Evolutionary conservation across 2,113 vertebrate genomes (phyloP).

Genomic region (Bubo scandiacus): DNA sequence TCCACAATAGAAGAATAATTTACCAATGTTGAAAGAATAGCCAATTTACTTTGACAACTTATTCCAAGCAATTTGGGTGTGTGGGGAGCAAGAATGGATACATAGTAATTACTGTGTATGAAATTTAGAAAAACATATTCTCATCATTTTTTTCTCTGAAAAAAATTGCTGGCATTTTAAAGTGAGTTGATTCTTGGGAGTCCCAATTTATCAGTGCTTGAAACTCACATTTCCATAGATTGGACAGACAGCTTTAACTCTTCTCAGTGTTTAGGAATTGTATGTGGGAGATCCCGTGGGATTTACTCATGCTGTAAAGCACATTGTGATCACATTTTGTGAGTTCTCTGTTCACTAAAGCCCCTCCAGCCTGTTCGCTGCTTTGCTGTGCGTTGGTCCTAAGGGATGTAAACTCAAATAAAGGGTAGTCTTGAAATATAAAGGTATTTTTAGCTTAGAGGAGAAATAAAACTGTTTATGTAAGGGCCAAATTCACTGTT

Average conservation of each 20-base stretch:
- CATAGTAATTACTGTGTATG: slow-evolving; percentile 43
- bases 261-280: slow-evolving; percentile 45
- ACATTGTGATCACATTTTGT: slow-evolving; percentile 68
- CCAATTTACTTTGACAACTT: slow-evolving; percentile 67
- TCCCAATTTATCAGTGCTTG: slow-evolving; percentile 15
- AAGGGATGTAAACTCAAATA: slow-evolving; percentile 68
- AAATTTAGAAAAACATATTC: slow-evolving; percentile 46
- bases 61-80: slow-evolving; percentile 54
- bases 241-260: slow-evolving; percentile 49
- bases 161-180: not conserved
- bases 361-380: slow-evolving; percentile 59
- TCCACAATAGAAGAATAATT: slow-evolving; percentile 65
- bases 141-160: not conserved
- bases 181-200: slow-evolving; percentile 36
- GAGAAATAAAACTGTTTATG: slow-evolving; percentile 49
- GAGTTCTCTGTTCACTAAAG: slow-evolving; percentile 64
- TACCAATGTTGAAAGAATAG: slow-evolving; percentile 66
- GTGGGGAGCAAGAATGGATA: not conserved
- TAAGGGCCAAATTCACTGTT: slow-evolving; percentile 30
- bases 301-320: slow-evolving; percentile 58
- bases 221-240: slow-evolving; percentile 49
- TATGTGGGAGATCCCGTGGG: slow-evolving; percentile 34
- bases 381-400: slow-evolving; percentile 53
- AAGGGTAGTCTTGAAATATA: slow-evolving; percentile 60
- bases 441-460: slow-evolving; percentile 68